These are phyloP conservation scores for Prosopocoilus inquinatus DNA, from an alignment of 2,888 invertebrate genomes.

Conservation along the genomic window DNA sequence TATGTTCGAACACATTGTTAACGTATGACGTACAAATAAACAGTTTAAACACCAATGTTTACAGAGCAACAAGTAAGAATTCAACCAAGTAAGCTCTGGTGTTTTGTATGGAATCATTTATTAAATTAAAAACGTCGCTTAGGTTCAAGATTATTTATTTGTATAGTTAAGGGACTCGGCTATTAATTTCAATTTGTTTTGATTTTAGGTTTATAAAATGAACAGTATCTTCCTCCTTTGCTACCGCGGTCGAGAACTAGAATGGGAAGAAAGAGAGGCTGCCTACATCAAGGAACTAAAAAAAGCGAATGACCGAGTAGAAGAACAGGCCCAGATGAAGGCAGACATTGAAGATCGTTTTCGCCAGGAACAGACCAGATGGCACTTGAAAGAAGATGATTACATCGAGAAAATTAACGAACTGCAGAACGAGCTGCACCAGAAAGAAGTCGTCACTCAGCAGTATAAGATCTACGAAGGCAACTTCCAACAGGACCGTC, in stretches of 20 bases:
- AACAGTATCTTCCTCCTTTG: not conserved
- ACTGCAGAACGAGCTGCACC: constrained; percentile 14
- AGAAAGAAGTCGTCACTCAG: constrained; percentile 18
- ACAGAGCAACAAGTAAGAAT: no score
- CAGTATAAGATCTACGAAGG: constrained; percentile 20
- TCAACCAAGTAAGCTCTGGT: no score
- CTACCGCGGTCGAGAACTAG: not conserved
- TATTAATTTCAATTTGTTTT: no score
- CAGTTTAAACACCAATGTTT: no score
- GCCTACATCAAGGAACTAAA: constrained; percentile 7
- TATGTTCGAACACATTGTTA: no score
- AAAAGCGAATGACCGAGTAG: not conserved
- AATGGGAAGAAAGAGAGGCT: constrained; percentile 6
- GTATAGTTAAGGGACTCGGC: no score
- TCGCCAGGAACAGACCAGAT: constrained; percentile 9
- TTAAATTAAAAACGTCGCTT: no score
- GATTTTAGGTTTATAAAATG: not conserved
- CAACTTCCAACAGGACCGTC: constrained; percentile 17
- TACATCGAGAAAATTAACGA: constrained; percentile 15
- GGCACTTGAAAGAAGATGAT: constrained; percentile 14
- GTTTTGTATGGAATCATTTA: no score
- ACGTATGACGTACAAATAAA: no score
- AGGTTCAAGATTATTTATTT: no score
- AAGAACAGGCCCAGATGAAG: not conserved
- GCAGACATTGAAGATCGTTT: constrained; percentile 12